Base-by-base conservation (phyloP, 2,113 vertebrate genomes). In the Malaclemys terrapin region DNA sequence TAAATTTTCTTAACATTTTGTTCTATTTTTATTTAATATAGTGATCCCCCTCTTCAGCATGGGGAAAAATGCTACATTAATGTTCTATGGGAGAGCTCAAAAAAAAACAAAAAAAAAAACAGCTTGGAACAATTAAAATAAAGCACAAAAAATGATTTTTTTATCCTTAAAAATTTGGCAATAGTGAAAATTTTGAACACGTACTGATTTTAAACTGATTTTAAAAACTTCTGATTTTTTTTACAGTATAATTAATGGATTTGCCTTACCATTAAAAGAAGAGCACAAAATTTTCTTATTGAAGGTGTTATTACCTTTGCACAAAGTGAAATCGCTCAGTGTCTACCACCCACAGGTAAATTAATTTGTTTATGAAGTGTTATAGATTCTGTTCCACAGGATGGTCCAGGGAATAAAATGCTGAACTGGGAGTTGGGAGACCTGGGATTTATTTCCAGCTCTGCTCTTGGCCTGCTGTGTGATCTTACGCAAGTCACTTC, bases 261-360 rank as follows among this genome's bases (percentile, higher is more conserved):
- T 99, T 98, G 99, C 99, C 96, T 99, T 99, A 98, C 99, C 99
- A 53, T 98, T 99, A 88, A 99, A 99, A 98, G 99, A 99, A 98
- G 99, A 99, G 98, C 99, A 99, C 99, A 99, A 99, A 98, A 99
- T 99, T 97, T 99, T 99, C 98, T 96, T 99, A 27, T 94, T 99
- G 96, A 99, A 99, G 98, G 99, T 99, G 97, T 98, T 99, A 96
- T 97, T 99, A 97, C 99, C 99, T 87, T 98, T 99, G 98, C 99
- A 99, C 98, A 99, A 99, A 99, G 99, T 99, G 98, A 99, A 99
- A 97, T 99, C 99, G 83, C 99, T 99, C 97, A 99, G 99, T 95
- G 99, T 99, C 91, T 99, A 99, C 97, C 99, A 99, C 95, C 99
- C 99, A 87, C 99, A 99, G 99, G 99, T 99, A 98, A 89, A 84